phyloP scores from a whole-genome alignment of 2,797 vertebrate genomes.

The Pseudocheirus occidentalis region DNA sequence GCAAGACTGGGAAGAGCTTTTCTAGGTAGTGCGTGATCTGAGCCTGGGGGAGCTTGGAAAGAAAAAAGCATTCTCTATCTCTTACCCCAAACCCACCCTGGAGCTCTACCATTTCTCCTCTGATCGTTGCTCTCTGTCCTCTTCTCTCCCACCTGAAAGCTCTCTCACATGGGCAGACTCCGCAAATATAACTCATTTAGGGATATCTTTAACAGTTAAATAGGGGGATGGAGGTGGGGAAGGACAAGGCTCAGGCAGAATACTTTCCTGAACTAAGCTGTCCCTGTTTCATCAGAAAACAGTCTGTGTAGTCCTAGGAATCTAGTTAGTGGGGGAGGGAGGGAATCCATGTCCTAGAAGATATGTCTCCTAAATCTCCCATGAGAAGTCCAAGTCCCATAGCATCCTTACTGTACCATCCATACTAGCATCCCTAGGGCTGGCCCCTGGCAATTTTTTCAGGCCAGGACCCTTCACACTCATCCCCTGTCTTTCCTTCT shows the following conservation, averaged over 20 bases:
- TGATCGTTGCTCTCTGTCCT: background rate
- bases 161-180: conserved; percentile 88
- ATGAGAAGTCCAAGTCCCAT: background rate
- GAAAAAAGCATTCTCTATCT: background rate
- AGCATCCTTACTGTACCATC: background rate
- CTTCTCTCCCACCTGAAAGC: conserved; percentile 81
- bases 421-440: background rate
- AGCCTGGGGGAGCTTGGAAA: background rate
- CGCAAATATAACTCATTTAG: conserved; percentile 90
- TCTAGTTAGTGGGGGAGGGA: background rate
- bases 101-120: fast-evolving
- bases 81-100: too few relatives aligned
- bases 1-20: background rate
- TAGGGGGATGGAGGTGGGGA: background rate
- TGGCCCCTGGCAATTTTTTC: background rate
- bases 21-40: too few relatives aligned
- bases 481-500: fast-evolving
- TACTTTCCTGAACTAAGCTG: background rate
- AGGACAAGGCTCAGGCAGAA: background rate
- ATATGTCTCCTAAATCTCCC: background rate
- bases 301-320: background rate
- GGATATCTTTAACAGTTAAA: conserved; percentile 89
- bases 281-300: background rate
- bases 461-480: background rate
- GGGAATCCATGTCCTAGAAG: background rate